Base-by-base conservation (phyloP, 2,113 vertebrate species). In the Serilophus lunatus region DNA sequence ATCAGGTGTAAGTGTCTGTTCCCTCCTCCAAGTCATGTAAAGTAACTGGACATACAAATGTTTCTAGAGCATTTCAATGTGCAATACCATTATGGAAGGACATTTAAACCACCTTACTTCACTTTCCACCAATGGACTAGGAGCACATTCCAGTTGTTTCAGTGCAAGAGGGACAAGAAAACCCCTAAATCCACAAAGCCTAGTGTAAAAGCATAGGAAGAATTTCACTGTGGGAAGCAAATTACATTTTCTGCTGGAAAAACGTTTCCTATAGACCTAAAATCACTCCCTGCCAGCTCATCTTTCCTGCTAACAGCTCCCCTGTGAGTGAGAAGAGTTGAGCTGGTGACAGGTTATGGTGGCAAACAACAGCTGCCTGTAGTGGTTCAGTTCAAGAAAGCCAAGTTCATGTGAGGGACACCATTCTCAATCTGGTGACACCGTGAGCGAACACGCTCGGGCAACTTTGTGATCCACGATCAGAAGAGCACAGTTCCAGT, bases 111-210 rank as follows among this genome's bases (percentile, higher is more conserved):
- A 61, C 14, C 25, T 25, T 1, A 0, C 26, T 77, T 45, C 71
- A 56, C 33, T 54, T 4, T 54, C 71, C 36, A 61, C 45, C 44
- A 22, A 18, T 5, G 33, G 29, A 42, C 42, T 28, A 36, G 6
- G 10, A 77, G 72, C 50, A 83, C 31, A 7, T 24, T 80, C 66
- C 33, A 16, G 45, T 72, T 80, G 47, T 63, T 82, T 79, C 70
- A 71, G 80, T 66, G 66, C 31, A 80, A 83, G 42, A 81, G n/a
- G 28, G 54, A 57, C 40, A 81, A 77, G 64, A 89, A 89, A 83
- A 86, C 13, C 17, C 13, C 14, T 18, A 5, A 38, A 88, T 69
- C 38, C 70, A 75, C n/a, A 70, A 66, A 92, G 38, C 23, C 38
- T 42, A 20, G 10, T 31, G 66, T 16, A 45, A 85, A 72, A 90